Evolutionary conservation across 2,113 vertebrate genomes (phyloP).

Genomic region (Epinephelus fuscoguttatus): DNA sequence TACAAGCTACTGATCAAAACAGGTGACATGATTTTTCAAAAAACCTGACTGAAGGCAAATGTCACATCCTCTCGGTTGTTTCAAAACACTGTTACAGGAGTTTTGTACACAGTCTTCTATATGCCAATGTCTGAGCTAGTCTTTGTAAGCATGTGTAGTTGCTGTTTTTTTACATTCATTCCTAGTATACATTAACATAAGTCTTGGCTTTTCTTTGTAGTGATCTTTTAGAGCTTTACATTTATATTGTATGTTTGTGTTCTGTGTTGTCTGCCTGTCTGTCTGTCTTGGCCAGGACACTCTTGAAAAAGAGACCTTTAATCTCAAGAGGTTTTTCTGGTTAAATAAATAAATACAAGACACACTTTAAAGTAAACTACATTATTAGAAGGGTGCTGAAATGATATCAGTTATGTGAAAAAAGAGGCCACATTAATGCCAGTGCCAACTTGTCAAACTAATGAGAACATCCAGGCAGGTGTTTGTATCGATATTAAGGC

Average conservation of each 20-base stretch:
- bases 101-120: too few species aligned
- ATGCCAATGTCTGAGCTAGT: not conserved
- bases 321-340: too few species aligned
- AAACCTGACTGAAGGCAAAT: not conserved
- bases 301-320: too few species aligned
- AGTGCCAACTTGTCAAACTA: not conserved
- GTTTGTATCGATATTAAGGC: not conserved
- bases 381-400: not conserved
- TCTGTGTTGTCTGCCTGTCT: too few species aligned
- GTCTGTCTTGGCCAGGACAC: too few species aligned
- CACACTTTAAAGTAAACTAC: not conserved
- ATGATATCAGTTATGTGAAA: not conserved
- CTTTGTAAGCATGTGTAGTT: too few species aligned
- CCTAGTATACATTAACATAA: too few species aligned
- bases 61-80: not conserved
- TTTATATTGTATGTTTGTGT: too few species aligned
- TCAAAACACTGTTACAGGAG: too few species aligned
- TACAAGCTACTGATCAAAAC: not conserved
- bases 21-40: not conserved
- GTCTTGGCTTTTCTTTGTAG: too few species aligned
- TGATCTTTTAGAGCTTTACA: too few species aligned
- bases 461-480: constrained; percentile 3
- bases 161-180: too few species aligned
- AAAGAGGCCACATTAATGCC: not conserved
- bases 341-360: not conserved